Conservation (phyloP, 2,888 invertebrate genomes). For the Ophonus ardosiacus region DNA sequence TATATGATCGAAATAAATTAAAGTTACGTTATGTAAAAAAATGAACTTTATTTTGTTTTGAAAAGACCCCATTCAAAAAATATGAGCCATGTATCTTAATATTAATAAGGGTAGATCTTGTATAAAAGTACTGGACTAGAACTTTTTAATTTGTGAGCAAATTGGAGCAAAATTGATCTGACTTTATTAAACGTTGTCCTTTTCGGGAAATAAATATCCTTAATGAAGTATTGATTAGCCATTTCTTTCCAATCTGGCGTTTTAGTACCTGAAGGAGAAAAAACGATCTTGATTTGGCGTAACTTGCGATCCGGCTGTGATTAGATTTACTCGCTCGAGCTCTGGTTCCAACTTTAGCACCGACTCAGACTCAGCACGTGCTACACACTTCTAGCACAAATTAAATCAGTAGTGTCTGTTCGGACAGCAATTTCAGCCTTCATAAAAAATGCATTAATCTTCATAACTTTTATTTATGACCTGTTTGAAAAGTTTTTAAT, state of each 20-base stretch:
- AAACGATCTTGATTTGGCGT: constrained; percentile 1
- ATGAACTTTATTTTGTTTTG: no score
- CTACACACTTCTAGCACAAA: constrained; percentile 15
- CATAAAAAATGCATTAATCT: constrained; percentile 61
- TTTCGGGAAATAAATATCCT: constrained; percentile 6
- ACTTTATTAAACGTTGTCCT: background rate
- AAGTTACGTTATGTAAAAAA: no score
- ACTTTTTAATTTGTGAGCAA: background rate
- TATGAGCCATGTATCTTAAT: no score
- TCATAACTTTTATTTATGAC: constrained; percentile 60
- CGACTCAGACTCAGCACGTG: background rate
- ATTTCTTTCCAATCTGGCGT: constrained; percentile 40
- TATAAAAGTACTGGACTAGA: background rate
- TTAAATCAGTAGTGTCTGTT: constrained; percentile 53
- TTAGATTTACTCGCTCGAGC: constrained; percentile 10
- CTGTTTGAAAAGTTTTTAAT: constrained; percentile 42
- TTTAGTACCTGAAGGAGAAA: constrained; percentile 10
- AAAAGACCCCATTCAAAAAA: no score
- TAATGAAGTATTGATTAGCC: constrained; percentile 30
- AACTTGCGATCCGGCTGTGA: constrained; percentile 40
- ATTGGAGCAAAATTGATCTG: background rate
- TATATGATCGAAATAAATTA: no score
- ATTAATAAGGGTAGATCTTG: no score
- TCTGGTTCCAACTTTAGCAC: background rate
- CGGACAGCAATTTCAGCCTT: constrained; percentile 37